These are phyloP conservation scores for Crotalus viridis DNA, from an alignment of 2,113 vertebrate species.

Conservation along the genomic window DNA sequence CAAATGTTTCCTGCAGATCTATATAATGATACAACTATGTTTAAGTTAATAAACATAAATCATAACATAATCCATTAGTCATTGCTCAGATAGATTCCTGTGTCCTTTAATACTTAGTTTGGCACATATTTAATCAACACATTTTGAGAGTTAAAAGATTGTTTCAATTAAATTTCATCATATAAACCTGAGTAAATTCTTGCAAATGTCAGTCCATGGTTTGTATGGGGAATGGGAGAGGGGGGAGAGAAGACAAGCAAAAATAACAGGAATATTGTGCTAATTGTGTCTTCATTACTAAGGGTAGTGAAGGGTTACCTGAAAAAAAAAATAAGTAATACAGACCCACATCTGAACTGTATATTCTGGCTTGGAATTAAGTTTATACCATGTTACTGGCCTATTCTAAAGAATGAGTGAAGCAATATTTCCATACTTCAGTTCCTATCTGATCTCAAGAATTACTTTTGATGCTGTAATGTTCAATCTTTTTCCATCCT, in stretches of 20 bases:
- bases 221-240: background rate
- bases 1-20: background rate
- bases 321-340: background rate
- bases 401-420: background rate
- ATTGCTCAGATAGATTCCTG: background rate
- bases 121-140: background rate
- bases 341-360: background rate
- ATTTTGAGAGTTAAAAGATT: background rate
- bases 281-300: background rate
- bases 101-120: background rate
- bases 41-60: background rate
- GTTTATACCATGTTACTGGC: background rate
- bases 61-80: background rate
- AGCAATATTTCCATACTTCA: background rate
- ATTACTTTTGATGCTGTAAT: background rate
- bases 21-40: background rate
- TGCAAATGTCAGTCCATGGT: background rate
- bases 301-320: no score
- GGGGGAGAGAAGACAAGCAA: background rate
- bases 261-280: background rate
- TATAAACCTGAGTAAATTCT: background rate
- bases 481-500: background rate
- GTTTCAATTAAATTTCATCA: background rate
- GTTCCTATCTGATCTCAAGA: background rate
- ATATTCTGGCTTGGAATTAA: background rate